Base-by-base conservation (phyloP, 64 coral and sea anemone genomes). In the Platygyra sinensis region DNA sequence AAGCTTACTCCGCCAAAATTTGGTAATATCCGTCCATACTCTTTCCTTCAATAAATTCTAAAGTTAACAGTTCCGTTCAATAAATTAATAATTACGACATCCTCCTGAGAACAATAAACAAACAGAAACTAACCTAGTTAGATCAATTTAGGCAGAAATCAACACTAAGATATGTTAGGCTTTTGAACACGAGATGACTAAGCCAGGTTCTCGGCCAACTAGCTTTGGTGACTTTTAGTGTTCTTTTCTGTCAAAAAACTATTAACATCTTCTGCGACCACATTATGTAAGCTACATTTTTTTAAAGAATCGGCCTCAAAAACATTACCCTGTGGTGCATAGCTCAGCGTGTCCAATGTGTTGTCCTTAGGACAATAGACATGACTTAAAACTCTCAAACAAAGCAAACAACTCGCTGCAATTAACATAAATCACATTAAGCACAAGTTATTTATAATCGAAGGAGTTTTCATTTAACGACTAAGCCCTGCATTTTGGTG, bases 391-490 rank as follows among this genome's bases (percentile, higher is more conserved):
- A 29, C 25, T 57, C 76, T 79, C 22, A 46, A 79, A 79, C 76
- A 79, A 79, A 79, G 76, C 76, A 27, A n/a, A 38, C 17, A 11
- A 8, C 33, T 20, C 14, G 20, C 30, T 32, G 19, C 28, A 81
- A 81, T 81, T 81, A 33, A 81, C 74, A 77, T 77, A 62, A 67
- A 67, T 64, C 19, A 36, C 33, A 63, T 19, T 39, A 8, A 67
- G 31, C 30, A 83, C 31, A 33, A 83, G 30, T n/a, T 83, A 59
- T 57, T 83, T 83, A 19, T 12, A 39, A 31, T 83, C 20, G 8
- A 8, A 67, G 39, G 12, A 42, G 18, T 62, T 61, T 83, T 65
- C 8, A 67, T 83, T 83, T 83, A 62, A 63, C 24, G 10, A n/a
- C 24, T 29, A n/a, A 82, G 79, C n/a, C 17, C 9, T 59, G 16